These are phyloP conservation scores for Urocolius indicus DNA, from an alignment of 2,113 vertebrate genomes.

Conservation along the genomic window DNA sequence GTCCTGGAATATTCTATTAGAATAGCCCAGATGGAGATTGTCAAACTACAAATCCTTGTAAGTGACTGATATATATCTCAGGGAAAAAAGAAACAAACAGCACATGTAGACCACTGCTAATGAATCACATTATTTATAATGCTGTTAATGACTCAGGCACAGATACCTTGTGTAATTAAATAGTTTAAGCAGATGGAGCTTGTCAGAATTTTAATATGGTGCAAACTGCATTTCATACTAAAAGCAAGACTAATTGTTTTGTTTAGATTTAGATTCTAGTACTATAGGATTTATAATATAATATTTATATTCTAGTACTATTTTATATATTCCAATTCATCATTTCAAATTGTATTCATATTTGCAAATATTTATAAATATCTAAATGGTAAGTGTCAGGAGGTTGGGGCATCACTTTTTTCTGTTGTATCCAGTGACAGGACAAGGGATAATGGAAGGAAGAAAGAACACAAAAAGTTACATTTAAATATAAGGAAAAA, in stretches of 20 bases:
- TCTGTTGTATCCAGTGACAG: no score
- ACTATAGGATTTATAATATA: background rate
- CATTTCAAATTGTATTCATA: background rate
- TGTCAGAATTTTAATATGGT: background rate
- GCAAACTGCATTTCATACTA: background rate
- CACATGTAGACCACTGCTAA: background rate
- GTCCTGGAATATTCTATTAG: background rate
- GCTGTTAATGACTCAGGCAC: constrained; percentile 44
- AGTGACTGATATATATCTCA: background rate
- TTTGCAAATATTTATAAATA: no score
- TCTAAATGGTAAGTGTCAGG: no score
- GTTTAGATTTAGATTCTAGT: background rate
- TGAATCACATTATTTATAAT: constrained; percentile 24
- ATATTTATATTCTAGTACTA: background rate
- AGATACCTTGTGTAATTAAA: constrained; percentile 47
- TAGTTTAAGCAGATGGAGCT: constrained; percentile 42
- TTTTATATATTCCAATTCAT: background rate
- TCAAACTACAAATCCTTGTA: background rate
- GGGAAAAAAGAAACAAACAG: constrained; percentile 1
- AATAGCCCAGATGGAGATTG: background rate
- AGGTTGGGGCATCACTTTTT: no score
- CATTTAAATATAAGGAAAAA: no score
- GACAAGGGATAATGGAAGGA: no score
- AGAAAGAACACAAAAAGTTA: no score
- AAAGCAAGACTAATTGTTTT: background rate